These are phyloP conservation scores for Oscheius sp. DNA, from an alignment of 1,140 invertebrate genomes.

Conservation along the genomic window DNA sequence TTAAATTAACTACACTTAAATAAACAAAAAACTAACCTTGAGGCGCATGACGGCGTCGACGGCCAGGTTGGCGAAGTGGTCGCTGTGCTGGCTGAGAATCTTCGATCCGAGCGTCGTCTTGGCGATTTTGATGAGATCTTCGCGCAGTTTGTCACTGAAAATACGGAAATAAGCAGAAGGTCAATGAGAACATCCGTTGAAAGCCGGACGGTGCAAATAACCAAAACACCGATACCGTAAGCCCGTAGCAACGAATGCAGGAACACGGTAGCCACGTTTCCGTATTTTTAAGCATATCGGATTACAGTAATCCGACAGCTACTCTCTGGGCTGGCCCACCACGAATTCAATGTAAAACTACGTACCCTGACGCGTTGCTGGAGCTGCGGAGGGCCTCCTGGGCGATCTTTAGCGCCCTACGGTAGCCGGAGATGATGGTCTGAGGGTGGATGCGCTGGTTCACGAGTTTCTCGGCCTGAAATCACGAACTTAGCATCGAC, in stretches of 20 bases:
- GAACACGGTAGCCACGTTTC: too few species aligned
- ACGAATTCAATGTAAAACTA: constrained; percentile 30
- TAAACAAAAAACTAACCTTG: constrained; percentile 14
- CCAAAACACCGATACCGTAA: too few species aligned
- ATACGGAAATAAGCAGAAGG: constrained; percentile 2
- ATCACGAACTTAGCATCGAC: not conserved
- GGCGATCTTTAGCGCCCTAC: constrained; percentile 79
- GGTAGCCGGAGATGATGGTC: constrained; percentile 92
- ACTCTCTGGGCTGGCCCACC: too few species aligned
- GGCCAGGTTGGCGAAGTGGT: constrained; percentile 89
- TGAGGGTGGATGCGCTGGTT: constrained; percentile 95
- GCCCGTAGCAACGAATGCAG: too few species aligned
- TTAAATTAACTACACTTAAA: not conserved
- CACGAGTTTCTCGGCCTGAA: constrained; percentile 80
- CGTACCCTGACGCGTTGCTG: constrained; percentile 74
- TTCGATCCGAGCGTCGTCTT: constrained; percentile 96
- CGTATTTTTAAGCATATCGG: too few species aligned
- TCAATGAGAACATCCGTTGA: not conserved
- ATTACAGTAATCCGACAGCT: too few species aligned
- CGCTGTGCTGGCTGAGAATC: constrained; percentile 94
- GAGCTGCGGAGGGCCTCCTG: constrained; percentile 75
- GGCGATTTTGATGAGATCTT: constrained; percentile 93
- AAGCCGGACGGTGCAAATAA: too few species aligned
- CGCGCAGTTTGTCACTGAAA: constrained; percentile 72
- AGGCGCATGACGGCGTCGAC: constrained; percentile 85